These are phyloP conservation scores for Andrena fulva DNA, from an alignment of 2,888 invertebrate species.

Conservation along the genomic window DNA sequence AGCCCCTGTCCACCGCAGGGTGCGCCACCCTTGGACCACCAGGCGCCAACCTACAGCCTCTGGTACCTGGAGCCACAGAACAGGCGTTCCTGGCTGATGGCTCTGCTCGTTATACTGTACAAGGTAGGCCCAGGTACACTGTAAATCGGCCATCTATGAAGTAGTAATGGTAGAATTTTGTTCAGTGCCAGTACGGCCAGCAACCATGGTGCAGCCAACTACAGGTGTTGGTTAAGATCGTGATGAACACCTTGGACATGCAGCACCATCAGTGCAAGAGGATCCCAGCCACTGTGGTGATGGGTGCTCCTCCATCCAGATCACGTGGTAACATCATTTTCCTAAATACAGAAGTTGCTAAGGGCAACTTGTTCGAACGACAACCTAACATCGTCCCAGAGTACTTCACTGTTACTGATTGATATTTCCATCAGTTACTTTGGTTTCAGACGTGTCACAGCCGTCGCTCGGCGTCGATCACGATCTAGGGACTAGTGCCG, in stretches of 20 bases:
- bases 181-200: conserved; percentile 91
- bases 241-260: conserved; percentile 95
- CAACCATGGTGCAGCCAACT: conserved; percentile 90
- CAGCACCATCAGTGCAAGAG: conserved; percentile 96
- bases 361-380: not conserved
- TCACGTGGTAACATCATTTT: conserved; percentile 86
- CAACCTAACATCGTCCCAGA: too few relatives aligned
- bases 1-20: conserved; percentile 91
- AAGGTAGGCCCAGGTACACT: conserved; percentile 88
- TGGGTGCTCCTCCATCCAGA: conserved; percentile 89
- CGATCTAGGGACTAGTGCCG: conserved; percentile 83
- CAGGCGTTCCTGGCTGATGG: conserved; percentile 96
- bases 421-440: not conserved
- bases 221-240: conserved; percentile 93
- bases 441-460: conserved; percentile 89
- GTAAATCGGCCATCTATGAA: not conserved
- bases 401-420: not conserved
- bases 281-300: conserved; percentile 92
- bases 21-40: conserved; percentile 86
- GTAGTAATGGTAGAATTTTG: conserved; percentile 66
- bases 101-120: conserved; percentile 96
- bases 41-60: conserved; percentile 92
- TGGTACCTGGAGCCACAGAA: conserved; percentile 95
- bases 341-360: not conserved
- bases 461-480: conserved; percentile 90